Evolutionary conservation across 1,140 invertebrate genomes (phyloP).

Genomic region (Hestina assimilis): DNA sequence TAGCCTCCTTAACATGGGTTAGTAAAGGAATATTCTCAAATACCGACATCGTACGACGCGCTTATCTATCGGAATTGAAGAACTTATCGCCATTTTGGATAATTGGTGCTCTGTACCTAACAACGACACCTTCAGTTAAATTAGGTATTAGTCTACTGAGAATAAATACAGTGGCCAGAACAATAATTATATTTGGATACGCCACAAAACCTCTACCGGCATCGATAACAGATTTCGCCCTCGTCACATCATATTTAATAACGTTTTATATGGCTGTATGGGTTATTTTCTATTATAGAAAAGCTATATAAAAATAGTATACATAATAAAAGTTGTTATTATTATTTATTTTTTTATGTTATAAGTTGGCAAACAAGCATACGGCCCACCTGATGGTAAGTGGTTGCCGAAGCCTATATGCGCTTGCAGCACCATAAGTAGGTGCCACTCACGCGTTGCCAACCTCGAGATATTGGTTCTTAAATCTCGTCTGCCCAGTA

Average conservation of each 20-base stretch:
- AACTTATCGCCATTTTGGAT: constrained; percentile 53
- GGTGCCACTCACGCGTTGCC: too few species aligned
- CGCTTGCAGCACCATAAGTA: too few species aligned
- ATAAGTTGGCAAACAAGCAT: too few species aligned
- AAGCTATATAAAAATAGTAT: constrained; percentile 37
- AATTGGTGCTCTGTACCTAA: constrained; percentile 43
- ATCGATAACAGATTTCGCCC: constrained; percentile 36
- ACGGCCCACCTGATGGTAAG: too few species aligned
- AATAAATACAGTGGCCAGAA: constrained; percentile 36
- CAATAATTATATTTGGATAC: constrained; percentile 40
- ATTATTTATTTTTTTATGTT: too few species aligned
- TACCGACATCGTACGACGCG: constrained; percentile 41
- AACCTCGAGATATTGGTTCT: too few species aligned
- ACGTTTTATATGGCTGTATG: constrained; percentile 44
- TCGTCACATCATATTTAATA: constrained; percentile 44
- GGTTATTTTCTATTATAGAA: constrained; percentile 41
- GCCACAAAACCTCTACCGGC: constrained; percentile 33
- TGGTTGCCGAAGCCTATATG: too few species aligned
- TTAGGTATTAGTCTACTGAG: constrained; percentile 40
- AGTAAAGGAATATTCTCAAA: constrained; percentile 43
- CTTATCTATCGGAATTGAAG: constrained; percentile 50
- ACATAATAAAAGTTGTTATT: too few species aligned
- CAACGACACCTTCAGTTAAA: constrained; percentile 35
- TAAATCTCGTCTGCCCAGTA: too few species aligned
- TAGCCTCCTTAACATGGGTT: constrained; percentile 47